Evolutionary conservation across 2,113 vertebrate species (phyloP), one percentile per base, ranked within the genome.

Genomic region (Salvelinus namaycush): DNA sequence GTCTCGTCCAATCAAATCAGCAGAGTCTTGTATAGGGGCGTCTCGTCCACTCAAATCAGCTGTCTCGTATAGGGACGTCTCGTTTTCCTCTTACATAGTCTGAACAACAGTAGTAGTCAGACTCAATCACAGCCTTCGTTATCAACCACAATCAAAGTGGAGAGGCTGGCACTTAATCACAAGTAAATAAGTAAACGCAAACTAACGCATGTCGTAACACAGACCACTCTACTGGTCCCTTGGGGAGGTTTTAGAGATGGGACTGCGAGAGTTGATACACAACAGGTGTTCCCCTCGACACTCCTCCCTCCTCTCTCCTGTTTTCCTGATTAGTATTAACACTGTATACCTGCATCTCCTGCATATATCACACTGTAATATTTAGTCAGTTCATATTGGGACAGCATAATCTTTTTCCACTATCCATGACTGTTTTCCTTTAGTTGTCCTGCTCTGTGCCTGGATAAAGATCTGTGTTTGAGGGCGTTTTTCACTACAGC

Each of bases 121-220:
- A n/a, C 11, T 51, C 69, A 70, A 70, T 70, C 69, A 70, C 68
- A 7, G 39, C 39, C 39, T 29, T 48, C 12, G 31, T 48, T n/a
- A 8, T 85, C 82, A 85, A 78, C 76, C 74, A 76, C 80, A 86
- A 89, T 89, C 84, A 89, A 73, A 18, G 31, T 31, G 59, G 79
- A 87, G 80, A 84, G 51, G 85, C 80, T 79, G 78, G 72, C 81
- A 74, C 79, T 77, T 87, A 87, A 86, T 87, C 86, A 87, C 78
- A 86, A 69, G 51, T 77, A 83, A 83, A 74, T 83, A 83, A 86
- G 83, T 80, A 74, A 68, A 77, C 77, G 74, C 70, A n/a, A 86
- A 86, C 81, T 77, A 72, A 76, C 81, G 77, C 67, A 24, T 9
- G 4, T 57, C 16, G 2, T 72, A 13, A 48, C 13, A 24, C 18